Conservation (phyloP, 2,113 vertebrate species). For the Mustela nigripes region DNA sequence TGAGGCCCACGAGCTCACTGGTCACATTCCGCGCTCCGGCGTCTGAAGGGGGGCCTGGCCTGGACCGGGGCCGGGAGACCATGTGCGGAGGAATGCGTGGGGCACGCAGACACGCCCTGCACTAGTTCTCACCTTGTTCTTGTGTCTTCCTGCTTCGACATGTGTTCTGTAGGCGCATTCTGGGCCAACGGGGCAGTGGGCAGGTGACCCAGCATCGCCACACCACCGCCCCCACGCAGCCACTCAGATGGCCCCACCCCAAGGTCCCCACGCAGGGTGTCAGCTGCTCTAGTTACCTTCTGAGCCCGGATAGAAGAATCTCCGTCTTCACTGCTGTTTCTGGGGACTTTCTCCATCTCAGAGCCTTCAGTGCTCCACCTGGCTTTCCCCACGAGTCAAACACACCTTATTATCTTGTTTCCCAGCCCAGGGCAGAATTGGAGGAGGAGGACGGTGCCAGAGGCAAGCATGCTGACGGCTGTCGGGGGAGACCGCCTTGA, state of each 20-base stretch:
- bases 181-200: not conserved
- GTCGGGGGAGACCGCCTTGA: not conserved
- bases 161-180: not conserved
- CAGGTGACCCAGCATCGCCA: too few relatives aligned
- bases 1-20: not conserved
- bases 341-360: not conserved
- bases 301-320: not conserved
- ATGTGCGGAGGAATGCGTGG: rapidly evolving
- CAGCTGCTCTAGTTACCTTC: not conserved
- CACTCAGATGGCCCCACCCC: not conserved
- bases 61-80: rapidly evolving
- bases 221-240: not conserved
- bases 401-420: not conserved
- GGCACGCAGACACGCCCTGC: rapidly evolving
- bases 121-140: not conserved
- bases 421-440: not conserved
- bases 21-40: not conserved
- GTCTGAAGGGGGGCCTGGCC: not conserved
- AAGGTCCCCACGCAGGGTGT: rapidly evolving
- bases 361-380: not conserved
- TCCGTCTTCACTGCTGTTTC: not conserved
- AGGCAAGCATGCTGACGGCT: not conserved
- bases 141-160: rapidly evolving
- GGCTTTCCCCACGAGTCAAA: not conserved
- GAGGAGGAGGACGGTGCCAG: not conserved